Conservation (phyloP, 2,797 vertebrate genomes). For the Leptatherina wallacei region DNA sequence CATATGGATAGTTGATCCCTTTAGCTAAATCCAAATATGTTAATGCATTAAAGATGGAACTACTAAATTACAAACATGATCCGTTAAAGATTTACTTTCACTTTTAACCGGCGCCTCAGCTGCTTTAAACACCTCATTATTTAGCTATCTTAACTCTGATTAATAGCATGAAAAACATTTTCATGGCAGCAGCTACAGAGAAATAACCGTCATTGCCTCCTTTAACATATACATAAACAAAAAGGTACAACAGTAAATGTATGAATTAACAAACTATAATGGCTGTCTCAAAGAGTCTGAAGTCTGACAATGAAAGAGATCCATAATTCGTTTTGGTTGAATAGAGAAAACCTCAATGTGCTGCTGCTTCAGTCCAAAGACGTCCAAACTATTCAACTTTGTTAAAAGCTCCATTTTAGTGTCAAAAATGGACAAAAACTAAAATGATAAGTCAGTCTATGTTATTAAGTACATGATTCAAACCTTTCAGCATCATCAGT, state of each 20-base stretch:
- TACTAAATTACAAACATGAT: conserved; percentile 45
- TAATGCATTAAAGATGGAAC: conserved; percentile 66
- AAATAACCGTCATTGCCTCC: too few species aligned
- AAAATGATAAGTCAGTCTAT: not conserved
- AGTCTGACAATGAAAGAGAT: not conserved
- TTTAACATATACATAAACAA: not conserved
- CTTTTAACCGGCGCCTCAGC: conserved; percentile 22
- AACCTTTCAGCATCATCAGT: not conserved
- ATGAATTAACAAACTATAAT: not conserved
- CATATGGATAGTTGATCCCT: conserved; percentile 61
- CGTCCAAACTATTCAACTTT: not conserved
- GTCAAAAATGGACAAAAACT: not conserved
- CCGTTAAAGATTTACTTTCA: conserved; percentile 40
- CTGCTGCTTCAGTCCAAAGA: not conserved
- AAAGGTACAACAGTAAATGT: too few species aligned
- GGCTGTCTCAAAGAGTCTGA: not conserved
- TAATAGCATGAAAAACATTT: not conserved
- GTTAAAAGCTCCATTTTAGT: not conserved
- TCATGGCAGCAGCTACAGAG: too few species aligned
- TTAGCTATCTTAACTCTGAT: not conserved
- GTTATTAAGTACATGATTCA: not conserved
- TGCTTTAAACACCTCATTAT: conserved; percentile 8
- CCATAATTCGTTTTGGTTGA: not conserved
- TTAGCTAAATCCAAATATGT: conserved; percentile 64
- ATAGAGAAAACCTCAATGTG: too few species aligned